Evolutionary conservation across 2,113 vertebrate species (phyloP).

Genomic region (Gavia stellata): DNA sequence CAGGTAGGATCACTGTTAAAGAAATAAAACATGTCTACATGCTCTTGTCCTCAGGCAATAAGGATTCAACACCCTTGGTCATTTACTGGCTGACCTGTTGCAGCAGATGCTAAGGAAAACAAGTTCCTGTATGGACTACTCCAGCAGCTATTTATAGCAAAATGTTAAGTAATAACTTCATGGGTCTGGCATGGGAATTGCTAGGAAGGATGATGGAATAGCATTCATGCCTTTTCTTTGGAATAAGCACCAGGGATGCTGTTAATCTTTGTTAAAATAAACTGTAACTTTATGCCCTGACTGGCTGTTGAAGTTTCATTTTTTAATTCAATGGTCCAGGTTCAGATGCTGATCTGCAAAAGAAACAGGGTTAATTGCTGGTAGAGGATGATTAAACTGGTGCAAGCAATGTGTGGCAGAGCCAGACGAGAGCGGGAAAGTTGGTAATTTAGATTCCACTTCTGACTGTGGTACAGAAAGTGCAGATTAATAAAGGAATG

Average conservation of each 20-base stretch:
- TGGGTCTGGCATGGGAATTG: neutral
- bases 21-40: neutral
- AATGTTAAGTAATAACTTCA: neutral
- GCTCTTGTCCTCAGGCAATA: neutral
- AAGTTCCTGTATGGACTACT: neutral
- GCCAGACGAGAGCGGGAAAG: neutral
- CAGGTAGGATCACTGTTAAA: neutral
- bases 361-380: neutral
- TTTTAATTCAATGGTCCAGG: slow-evolving; percentile 1
- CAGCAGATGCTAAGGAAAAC: neutral
- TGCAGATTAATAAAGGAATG: slow-evolving; percentile 36
- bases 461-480: slow-evolving; percentile 11
- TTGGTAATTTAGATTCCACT: neutral
- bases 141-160: slow-evolving; percentile 2
- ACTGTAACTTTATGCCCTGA: neutral
- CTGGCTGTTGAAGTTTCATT: neutral
- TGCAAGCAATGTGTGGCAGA: neutral
- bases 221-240: neutral
- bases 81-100: neutral
- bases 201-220: neutral
- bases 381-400: neutral
- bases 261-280: slow-evolving; percentile 41
- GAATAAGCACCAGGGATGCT: neutral
- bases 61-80: neutral
- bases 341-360: neutral